Evolutionary conservation across 2,888 invertebrate genomes (phyloP).

Genomic region (Meloe dianella): DNA sequence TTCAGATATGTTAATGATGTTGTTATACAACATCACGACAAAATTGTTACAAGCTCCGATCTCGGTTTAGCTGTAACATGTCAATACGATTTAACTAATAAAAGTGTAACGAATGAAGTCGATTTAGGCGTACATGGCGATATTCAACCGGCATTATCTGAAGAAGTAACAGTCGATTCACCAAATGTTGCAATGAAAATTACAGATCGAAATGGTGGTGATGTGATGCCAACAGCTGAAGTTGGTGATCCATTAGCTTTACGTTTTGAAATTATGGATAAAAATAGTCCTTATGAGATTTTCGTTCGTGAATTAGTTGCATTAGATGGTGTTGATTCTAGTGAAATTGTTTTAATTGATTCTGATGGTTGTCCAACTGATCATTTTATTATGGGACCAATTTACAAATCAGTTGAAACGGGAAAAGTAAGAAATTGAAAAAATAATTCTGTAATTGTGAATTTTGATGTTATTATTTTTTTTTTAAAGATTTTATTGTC

Average conservation of each 20-base stretch:
- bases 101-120: slow-evolving; percentile 91
- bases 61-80: slow-evolving; percentile 91
- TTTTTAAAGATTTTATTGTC: slow-evolving; percentile 77
- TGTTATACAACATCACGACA: slow-evolving; percentile 94
- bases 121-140: slow-evolving; percentile 89
- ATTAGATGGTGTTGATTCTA: slow-evolving; percentile 91
- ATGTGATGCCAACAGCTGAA: slow-evolving; percentile 85
- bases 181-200: slow-evolving; percentile 95
- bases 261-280: slow-evolving; percentile 90
- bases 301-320: slow-evolving; percentile 93
- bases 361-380: slow-evolving; percentile 92
- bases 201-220: slow-evolving; percentile 82
- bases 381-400: slow-evolving; percentile 91
- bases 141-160: slow-evolving; percentile 75
- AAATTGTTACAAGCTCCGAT: slow-evolving; percentile 93
- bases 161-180: slow-evolving; percentile 91
- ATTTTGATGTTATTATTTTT: background rate
- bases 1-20: slow-evolving; percentile 78
- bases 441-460: slow-evolving; percentile 2
- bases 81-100: slow-evolving; percentile 92
- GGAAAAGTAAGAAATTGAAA: slow-evolving; percentile 70
- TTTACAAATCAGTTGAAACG: slow-evolving; percentile 79
- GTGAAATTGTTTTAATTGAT: slow-evolving; percentile 91
- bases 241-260: slow-evolving; percentile 92
- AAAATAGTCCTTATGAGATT: slow-evolving; percentile 93